A percentile compares a stretch with the other conserved stretches of the same genome.
These are phyloP conservation scores for Trematomus bernacchii DNA, from an alignment of 2,797 vertebrate species.

Conservation along the genomic window DNA sequence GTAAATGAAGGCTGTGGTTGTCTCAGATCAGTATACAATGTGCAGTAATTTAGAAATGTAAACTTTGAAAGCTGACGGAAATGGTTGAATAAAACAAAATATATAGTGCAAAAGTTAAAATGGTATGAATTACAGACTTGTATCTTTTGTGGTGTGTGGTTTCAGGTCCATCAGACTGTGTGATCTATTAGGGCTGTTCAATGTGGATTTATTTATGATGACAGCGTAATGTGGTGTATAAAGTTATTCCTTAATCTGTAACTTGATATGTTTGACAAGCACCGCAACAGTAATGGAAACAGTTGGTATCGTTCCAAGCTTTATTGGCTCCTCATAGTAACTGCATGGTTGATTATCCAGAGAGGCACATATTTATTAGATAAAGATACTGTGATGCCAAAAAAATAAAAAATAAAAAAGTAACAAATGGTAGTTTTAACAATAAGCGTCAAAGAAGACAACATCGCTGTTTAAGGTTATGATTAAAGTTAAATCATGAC, in stretches of 20 bases:
- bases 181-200: background rate
- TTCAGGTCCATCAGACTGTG: constrained; percentile 11
- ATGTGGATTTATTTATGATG: constrained; percentile 46
- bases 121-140: background rate
- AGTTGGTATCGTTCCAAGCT: background rate
- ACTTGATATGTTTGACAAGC: constrained; percentile 33
- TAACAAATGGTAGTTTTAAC: background rate
- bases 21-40: background rate
- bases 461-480: too few species aligned
- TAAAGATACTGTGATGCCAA: background rate
- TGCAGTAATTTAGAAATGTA: background rate
- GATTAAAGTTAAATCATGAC: background rate
- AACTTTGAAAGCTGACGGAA: background rate
- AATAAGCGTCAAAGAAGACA: background rate
- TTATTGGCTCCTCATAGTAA: background rate
- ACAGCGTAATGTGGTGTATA: constrained; percentile 26
- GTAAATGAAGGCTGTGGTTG: background rate
- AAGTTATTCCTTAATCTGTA: constrained; percentile 43
- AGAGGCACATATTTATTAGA: background rate
- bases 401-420: background rate
- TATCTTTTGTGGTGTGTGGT: constrained; percentile 11
- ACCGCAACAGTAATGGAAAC: constrained; percentile 16
- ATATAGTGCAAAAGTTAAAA: background rate
- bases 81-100: background rate
- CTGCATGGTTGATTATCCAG: background rate